Percentiles rank a stretch among this genome's conserved stretches.
Conservation (phyloP, 2,888 invertebrate genomes). For the Agrotis puta region DNA sequence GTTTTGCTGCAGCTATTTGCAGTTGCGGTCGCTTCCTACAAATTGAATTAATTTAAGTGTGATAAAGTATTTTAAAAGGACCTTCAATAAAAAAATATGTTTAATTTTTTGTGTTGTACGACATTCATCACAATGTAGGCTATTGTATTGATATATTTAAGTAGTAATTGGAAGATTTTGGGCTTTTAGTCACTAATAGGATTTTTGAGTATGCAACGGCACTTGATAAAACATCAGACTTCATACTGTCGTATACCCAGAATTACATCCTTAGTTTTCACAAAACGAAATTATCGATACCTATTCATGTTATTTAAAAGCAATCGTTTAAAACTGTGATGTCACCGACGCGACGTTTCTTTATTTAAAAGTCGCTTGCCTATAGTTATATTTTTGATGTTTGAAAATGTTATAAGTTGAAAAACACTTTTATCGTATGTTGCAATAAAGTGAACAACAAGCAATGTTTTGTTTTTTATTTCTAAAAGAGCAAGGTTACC, state of each 20-base stretch:
- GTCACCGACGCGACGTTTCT: constrained; percentile 31
- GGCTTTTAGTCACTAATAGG: neutral
- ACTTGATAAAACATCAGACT: too few relatives aligned
- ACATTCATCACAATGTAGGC: constrained; percentile 49
- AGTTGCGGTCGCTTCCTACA: too few relatives aligned
- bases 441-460: constrained; percentile 34
- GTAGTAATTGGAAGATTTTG: constrained; percentile 31
- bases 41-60: constrained; percentile 4
- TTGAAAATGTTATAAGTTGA: constrained; percentile 2
- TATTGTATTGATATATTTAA: constrained; percentile 46
- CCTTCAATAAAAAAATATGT: neutral
- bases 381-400: constrained; percentile 25
- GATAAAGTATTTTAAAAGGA: constrained; percentile 7
- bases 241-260: too few relatives aligned
- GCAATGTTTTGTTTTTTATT: neutral
- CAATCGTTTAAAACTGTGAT: neutral
- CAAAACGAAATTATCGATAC: too few relatives aligned
- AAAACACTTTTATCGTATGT: constrained; percentile 9
- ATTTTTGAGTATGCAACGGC: too few relatives aligned
- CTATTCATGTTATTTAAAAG: neutral
- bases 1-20: too few relatives aligned
- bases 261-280: too few relatives aligned
- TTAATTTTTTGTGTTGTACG: constrained; percentile 17
- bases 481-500: too few relatives aligned
- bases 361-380: constrained; percentile 42